These are phyloP conservation scores for Phania funesta DNA, from an alignment of 2,888 invertebrate species.

Conservation along the genomic window DNA sequence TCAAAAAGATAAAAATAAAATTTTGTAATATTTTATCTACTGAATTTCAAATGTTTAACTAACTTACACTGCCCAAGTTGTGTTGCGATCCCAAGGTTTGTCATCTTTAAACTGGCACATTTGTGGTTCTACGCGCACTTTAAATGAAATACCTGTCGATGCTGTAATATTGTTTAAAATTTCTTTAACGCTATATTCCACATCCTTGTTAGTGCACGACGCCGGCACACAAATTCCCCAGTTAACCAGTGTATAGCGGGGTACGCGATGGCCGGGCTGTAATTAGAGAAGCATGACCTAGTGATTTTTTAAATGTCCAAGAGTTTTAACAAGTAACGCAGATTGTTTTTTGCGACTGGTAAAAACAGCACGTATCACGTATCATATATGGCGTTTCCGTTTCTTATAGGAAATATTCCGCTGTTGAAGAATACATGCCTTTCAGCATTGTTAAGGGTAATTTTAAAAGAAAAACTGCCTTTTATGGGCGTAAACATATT, in stretches of 20 bases:
- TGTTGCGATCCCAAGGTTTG: conserved; percentile 80
- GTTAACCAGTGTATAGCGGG: conserved; percentile 84
- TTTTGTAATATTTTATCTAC: not conserved
- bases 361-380: no score
- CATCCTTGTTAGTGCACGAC: conserved; percentile 83
- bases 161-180: conserved; percentile 81
- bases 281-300: conserved; percentile 55
- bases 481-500: no score
- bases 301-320: no score
- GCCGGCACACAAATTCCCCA: conserved; percentile 87
- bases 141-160: conserved; percentile 82
- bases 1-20: conserved; percentile 17
- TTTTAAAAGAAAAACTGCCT: no score
- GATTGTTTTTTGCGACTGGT: no score
- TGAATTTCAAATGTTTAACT: not conserved
- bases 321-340: no score
- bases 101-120: conserved; percentile 83
- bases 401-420: no score
- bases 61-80: conserved; percentile 82
- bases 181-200: conserved; percentile 82
- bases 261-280: conserved; percentile 87
- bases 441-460: no score
- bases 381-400: no score
- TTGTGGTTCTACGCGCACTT: conserved; percentile 83
- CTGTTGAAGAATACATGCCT: no score